These are phyloP conservation scores for Deilephila porcellus DNA, from an alignment of 2,888 invertebrate genomes.

Conservation along the genomic window DNA sequence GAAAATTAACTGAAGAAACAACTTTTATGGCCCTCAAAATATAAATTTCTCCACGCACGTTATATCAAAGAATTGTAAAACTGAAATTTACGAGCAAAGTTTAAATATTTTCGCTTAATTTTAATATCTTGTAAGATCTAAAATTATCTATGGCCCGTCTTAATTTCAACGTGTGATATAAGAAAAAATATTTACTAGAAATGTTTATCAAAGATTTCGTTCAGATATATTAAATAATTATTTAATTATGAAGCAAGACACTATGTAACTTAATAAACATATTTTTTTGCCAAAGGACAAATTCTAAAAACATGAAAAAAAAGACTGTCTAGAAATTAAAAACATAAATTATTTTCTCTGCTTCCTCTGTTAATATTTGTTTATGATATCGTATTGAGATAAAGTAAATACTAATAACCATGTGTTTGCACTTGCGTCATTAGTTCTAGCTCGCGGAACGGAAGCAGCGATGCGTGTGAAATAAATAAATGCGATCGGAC, in stretches of 20 bases:
- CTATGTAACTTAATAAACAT: background rate
- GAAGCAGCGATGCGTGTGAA: slow-evolving; percentile 48
- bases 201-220: background rate
- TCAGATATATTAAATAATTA: background rate
- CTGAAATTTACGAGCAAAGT: slow-evolving; percentile 1
- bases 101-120: slow-evolving; percentile 11
- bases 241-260: no score
- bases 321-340: no score
- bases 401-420: background rate
- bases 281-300: no score
- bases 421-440: background rate
- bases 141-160: background rate
- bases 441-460: background rate
- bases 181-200: background rate
- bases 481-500: slow-evolving; percentile 58
- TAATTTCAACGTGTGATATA: background rate
- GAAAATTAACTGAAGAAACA: background rate
- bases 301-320: no score
- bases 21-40: background rate
- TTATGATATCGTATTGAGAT: slow-evolving; percentile 1
- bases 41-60: background rate
- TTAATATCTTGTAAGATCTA: slow-evolving; percentile 11
- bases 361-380: slow-evolving; percentile 8
- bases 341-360: no score
- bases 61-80: slow-evolving; percentile 16